These are phyloP conservation scores for Antechinus flavipes DNA, from an alignment of 2,113 vertebrate genomes.

Conservation along the genomic window DNA sequence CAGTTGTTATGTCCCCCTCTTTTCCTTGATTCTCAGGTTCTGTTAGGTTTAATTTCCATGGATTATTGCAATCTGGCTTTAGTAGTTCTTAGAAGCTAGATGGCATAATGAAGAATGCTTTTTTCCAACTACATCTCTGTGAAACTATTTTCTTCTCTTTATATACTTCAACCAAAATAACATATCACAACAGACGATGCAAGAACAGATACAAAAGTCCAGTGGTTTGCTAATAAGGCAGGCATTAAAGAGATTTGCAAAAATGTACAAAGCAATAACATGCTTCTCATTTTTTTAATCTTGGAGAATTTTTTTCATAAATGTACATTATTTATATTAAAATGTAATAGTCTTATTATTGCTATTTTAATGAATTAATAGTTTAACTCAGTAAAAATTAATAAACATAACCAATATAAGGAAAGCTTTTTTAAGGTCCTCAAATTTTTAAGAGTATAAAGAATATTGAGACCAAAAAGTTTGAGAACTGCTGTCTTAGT, in stretches of 20 bases:
- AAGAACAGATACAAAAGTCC: background rate
- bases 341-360: background rate
- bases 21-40: background rate
- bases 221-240: background rate
- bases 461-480: background rate
- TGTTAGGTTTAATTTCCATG: background rate
- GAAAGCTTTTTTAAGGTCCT: background rate
- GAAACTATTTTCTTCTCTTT: background rate
- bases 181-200: background rate
- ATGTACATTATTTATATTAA: background rate
- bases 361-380: background rate
- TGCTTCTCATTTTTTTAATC: background rate
- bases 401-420: background rate
- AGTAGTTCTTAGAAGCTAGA: background rate
- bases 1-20: background rate
- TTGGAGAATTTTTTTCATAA: background rate
- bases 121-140: background rate
- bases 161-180: background rate
- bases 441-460: background rate
- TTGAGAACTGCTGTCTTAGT: background rate
- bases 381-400: background rate
- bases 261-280: background rate
- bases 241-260: background rate
- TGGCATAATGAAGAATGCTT: background rate
- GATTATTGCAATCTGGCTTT: background rate